A percentile compares a stretch with the other conserved stretches of the same genome.
phyloP scores from a whole-genome alignment of 2,113 vertebrate species.

The Tyto alba region DNA sequence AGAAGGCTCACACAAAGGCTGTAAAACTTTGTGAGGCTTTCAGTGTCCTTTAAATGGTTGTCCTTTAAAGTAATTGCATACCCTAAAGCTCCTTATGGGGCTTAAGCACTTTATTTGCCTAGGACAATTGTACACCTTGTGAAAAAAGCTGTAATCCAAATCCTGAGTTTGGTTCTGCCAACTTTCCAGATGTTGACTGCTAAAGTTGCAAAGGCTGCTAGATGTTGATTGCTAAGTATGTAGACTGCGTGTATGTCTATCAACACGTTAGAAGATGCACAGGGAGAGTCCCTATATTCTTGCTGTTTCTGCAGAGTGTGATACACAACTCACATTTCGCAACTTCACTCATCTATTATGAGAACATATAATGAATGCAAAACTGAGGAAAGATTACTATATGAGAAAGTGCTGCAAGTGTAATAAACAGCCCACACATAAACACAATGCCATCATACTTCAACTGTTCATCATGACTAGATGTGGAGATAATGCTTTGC shows the following conservation, averaged over 20 bases:
- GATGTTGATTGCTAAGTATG: neutral
- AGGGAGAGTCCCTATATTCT: neutral
- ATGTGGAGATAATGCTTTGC: neutral
- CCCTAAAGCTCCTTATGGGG: neutral
- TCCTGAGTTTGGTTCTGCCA: neutral
- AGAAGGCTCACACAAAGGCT: neutral
- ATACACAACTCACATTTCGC: neutral
- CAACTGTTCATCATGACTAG: neutral
- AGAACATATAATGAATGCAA: neutral
- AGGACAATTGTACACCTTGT: conserved; percentile 25
- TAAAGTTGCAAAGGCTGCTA: neutral
- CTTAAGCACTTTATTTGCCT: conserved; percentile 23
- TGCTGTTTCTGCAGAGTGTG: neutral
- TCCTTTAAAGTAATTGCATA: conserved; percentile 12
- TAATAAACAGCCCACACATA: neutral
- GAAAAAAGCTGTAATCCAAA: conserved; percentile 17
- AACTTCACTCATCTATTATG: rapidly evolving
- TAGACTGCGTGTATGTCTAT: neutral
- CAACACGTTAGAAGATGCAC: neutral
- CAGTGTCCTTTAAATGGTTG: neutral
- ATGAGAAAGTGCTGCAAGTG: neutral
- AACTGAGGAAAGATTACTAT: neutral
- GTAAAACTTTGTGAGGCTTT: conserved; percentile 13
- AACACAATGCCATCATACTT: neutral
- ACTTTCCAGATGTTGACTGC: neutral